Conservation (phyloP, 1,140 invertebrate genomes). For the Melipona quadrifasciata region DNA sequence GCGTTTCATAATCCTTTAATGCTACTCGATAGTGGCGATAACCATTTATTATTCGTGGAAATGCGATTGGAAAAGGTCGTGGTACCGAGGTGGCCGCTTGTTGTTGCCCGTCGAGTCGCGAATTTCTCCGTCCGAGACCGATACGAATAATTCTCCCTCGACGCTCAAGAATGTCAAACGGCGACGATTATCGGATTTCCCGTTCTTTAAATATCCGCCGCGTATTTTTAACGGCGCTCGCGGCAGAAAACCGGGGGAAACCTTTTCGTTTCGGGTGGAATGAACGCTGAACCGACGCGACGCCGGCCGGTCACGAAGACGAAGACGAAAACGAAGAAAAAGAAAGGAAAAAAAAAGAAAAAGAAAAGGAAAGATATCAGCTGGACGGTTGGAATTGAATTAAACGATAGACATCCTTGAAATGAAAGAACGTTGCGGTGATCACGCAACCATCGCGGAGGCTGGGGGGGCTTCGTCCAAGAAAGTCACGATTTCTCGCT, state of each 20-base stretch:
- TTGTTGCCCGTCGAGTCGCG: constrained; percentile 27
- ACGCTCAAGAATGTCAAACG: constrained; percentile 40
- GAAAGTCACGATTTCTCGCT: constrained; percentile 23
- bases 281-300: not conserved
- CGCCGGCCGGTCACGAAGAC: not conserved
- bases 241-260: not conserved
- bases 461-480: not conserved
- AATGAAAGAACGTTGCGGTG: not conserved
- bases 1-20: constrained; percentile 53
- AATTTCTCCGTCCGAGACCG: constrained; percentile 32
- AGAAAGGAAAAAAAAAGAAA: not conserved
- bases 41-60: constrained; percentile 53
- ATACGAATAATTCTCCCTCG: constrained; percentile 32
- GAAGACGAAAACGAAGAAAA: not conserved
- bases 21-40: constrained; percentile 44
- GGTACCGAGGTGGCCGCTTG: not conserved
- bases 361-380: not conserved
- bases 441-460: not conserved
- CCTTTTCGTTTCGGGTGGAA: not conserved
- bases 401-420: not conserved
- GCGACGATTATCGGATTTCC: constrained; percentile 16
- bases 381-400: not conserved
- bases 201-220: not conserved
- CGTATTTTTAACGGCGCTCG: not conserved
- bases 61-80: constrained; percentile 54